Evolutionary conservation across 2,888 invertebrate genomes (phyloP), one percentile per base, ranked within the genome.

Genomic region (Yponomeuta evonymella): DNA sequence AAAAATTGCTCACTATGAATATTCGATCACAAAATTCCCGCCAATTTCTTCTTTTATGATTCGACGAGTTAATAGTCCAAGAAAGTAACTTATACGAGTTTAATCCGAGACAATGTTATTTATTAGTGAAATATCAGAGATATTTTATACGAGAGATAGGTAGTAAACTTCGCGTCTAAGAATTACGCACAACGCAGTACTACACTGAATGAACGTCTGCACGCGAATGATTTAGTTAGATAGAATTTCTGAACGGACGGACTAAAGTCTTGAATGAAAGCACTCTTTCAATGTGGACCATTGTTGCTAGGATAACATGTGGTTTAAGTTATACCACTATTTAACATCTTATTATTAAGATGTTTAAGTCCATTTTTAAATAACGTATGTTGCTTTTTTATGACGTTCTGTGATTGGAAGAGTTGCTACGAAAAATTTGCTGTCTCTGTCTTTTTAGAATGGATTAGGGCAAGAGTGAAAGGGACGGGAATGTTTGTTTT

Each of bases 401-500:
- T 10, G 30, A 33, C 30, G 12, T 67, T 43, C 43, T 76, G 77
- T 75, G 76, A 78, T 81, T 81, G 82, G 83, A 82, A 85, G 83
- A 81, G 84, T 1, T 15, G 51, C 1, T 15, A 12, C 0, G 81
- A 81, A 75, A 68, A 48, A 23, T 48, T 12, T 67, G 70, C 73
- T 72, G 71, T 72, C 72, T 75, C 12, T 81, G 81, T 76, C 79
- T 75, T 76, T 82, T 77, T 51, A 1, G 15, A 9, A n/a, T n/a
- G 63, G 48, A 9, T 29, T 29, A 48, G 74, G 15, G 75, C 70
- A 74, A 74, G 51, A 58, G 51, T 58, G 77, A 81, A 76, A 71
- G 80, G 78, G 72, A 79, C 15, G 67, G 68, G 73, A 75, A 70
- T 69, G 73, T 76, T 78, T 79, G 80, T 81, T 85, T 89, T 86